Base-by-base conservation (phyloP, 2,888 invertebrate species). In the Euzetes globulus region DNA sequence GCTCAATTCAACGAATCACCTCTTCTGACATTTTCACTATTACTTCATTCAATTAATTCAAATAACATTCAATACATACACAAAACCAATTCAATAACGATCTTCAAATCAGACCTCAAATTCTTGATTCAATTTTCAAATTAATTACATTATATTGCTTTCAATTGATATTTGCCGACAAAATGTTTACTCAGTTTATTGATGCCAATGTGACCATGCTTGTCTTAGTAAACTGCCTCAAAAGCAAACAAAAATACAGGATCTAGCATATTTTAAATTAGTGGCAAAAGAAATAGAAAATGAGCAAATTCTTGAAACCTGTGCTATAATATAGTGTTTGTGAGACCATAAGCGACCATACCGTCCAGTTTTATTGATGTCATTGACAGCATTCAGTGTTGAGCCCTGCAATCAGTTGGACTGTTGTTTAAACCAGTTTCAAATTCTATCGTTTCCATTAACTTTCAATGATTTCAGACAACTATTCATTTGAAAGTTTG, bases 1-100 rank as follows among this genome's bases (percentile, higher is more conserved):
- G 60, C 60, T 60, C 60, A 60, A 60, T 60, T 60, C 60, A 60
- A 60, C 60, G 60, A 60, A 60, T 60, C 60, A 60, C 60, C 60
- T 60, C 60, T 33, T 33, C 15, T 52, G 47, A 52, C 52, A 52
- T 19, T 52, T 52, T 52, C 19, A 19, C 6, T 6, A 52, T 19
- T 52, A 19, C n/a, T 47, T 47, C 15, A 5, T 11, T 47, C 15
- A 47, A 17, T 41, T 41, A 47, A 17, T 17, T 9, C n/a, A 11
- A n/a, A 13, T 13, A 47, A 9, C 47, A 47, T 4, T 47, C 3
- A 17, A 41, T n/a, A n/a, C n/a, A n/a, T n/a, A n/a, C n/a, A n/a
- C n/a, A n/a, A n/a, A n/a, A n/a, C n/a, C n/a, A n/a, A n/a, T n/a
- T n/a, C n/a, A n/a, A n/a, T n/a, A n/a, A n/a, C n/a, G n/a, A n/a